phyloP scores from a whole-genome alignment of 1,140 invertebrate species.

The Papilio helenus region DNA sequence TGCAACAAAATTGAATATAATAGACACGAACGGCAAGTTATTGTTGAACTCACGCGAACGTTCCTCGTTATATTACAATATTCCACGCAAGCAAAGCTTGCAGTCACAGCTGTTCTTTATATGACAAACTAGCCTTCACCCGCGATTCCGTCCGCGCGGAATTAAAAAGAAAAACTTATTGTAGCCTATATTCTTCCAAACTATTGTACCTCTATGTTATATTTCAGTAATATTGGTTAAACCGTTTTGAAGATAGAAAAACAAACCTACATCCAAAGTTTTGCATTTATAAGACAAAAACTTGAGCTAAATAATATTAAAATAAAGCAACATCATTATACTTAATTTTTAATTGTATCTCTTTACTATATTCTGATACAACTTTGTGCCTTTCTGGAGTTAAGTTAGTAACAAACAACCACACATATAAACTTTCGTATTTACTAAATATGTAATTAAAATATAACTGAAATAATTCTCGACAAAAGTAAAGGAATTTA shows the following conservation, averaged over 20 bases:
- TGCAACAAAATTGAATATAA: neutral
- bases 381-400: too few species aligned
- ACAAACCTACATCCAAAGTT: neutral
- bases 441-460: too few species aligned
- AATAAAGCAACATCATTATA: too few species aligned
- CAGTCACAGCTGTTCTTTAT: constrained; percentile 2
- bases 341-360: too few species aligned
- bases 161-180: too few species aligned
- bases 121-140: neutral
- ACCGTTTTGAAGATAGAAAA: neutral
- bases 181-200: neutral
- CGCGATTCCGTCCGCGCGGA: too few species aligned
- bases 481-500: neutral
- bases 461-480: too few species aligned
- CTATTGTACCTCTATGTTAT: neutral
- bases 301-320: neutral
- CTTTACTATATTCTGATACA: too few species aligned
- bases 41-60: neutral
- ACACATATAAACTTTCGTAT: too few species aligned
- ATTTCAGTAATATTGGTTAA: too few species aligned
- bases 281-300: neutral
- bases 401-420: too few species aligned
- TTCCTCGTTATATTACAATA: neutral
- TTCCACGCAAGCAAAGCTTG: neutral
- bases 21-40: neutral